Base-by-base conservation (phyloP, 2,888 invertebrate genomes). In the Morpho deidamia region DNA sequence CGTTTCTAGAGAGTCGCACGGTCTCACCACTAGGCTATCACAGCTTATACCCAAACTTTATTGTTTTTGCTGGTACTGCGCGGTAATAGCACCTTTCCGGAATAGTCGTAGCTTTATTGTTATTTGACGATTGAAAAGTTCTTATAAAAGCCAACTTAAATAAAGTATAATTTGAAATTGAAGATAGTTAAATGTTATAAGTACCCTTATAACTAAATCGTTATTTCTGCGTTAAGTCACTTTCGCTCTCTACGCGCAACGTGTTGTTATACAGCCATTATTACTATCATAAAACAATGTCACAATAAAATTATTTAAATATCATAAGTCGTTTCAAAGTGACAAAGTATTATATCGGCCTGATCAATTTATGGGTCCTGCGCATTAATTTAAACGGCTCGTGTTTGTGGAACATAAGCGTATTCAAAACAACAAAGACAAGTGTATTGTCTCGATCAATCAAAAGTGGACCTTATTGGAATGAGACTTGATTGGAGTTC, bases 351-450 rank as follows among this genome's bases (percentile, higher is more conserved):
- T 43, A 55, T 74, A 72, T 75, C 74, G 76, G 67, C 59, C 67
- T 72, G 78, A 61, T 69, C 72, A 78, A 83, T 84, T 84, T 83
- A 85, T 85, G 74, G 75, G 66, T 61, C 72, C 68, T 68, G 69
- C 66, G 67, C 70, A 78, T 74, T 78, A 82, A 84, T 81, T 81
- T 78, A 81, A 82, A 64, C 68, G 72, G 76, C 74, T 70, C 76
- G 69, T 67, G 72, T 77, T 78, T 74, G 68, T 78, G 69, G 74
- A 77, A 73, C 78, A 76, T 74, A 74, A 78, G 76, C 77, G 73
- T 70, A 64, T 53, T 52, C 51, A 45, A 32, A 11, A 47, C 50
- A 52, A 62, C 69, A 53, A 14, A 43, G 33, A 11, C 12, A 45
- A 44, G 54, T 35, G 8, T 10, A 11, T 10, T 23, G 5, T n/a